Conservation (phyloP, 37 sponge, comb jelly and placozoan species). For the Theonella swinhoei region DNA sequence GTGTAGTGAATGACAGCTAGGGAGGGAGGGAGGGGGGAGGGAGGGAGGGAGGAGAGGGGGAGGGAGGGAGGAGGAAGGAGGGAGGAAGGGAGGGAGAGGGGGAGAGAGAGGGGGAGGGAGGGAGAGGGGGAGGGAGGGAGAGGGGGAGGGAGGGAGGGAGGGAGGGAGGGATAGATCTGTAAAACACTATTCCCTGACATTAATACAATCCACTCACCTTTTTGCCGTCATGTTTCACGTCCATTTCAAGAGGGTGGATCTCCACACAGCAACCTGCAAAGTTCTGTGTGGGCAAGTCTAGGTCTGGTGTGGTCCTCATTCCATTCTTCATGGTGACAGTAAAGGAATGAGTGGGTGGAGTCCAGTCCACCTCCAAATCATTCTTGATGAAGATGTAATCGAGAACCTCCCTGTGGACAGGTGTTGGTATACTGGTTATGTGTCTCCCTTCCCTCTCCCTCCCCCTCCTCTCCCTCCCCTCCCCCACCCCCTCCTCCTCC, state of each 20-base stretch:
- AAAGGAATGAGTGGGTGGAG: neutral
- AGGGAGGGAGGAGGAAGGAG: neutral
- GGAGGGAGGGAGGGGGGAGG: slow-evolving; percentile 13
- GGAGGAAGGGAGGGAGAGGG: neutral
- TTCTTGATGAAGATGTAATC: neutral
- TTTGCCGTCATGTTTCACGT: neutral
- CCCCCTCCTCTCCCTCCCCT: neutral
- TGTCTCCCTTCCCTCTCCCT: neutral
- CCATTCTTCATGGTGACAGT: neutral
- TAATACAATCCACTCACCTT: neutral
- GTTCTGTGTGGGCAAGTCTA: neutral
- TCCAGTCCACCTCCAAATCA: neutral
- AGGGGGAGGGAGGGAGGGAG: neutral
- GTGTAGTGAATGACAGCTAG: neutral
- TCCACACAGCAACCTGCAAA: neutral
- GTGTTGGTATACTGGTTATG: neutral
- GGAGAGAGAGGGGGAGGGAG: slow-evolving; percentile 2
- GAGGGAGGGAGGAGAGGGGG: neutral
- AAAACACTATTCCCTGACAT: neutral
- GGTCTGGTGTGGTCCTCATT: neutral
- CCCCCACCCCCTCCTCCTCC: too few species aligned
- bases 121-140: neutral
- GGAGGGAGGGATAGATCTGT: neutral
- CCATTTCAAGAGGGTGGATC: neutral
- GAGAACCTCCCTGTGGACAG: neutral